Evolutionary conservation across 1,140 invertebrate species (phyloP), one percentile per base, ranked within the genome.

Genomic region (Leptinotarsa defecta): DNA sequence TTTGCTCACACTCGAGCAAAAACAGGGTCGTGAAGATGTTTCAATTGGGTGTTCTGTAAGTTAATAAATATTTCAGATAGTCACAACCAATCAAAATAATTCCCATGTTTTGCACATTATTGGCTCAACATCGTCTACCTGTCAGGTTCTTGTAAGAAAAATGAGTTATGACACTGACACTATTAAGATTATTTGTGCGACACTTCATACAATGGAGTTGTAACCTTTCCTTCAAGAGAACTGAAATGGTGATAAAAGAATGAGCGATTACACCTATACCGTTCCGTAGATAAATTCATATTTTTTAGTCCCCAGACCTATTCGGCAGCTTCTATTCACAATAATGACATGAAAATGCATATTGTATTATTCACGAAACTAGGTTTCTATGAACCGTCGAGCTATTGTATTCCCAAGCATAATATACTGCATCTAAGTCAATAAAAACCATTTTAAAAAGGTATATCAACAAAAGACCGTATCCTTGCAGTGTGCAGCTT

Each of bases 371-470:
- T 34, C 64, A 11, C 20, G 22, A 65, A 65, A 65, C 64, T 65
- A 27, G 22, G 8, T 65, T 65, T 20, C 64, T 65, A 65, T 20
- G 64, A 22, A 65, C 64, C 64, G 61, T n/a, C 52, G 20, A 13
- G 64, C 27, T 19, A 65, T 65, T 65, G 17, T 65, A 65, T 22
- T 17, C 20, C n/a, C 5, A 22, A 34, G 20, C 20, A 65, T 65
- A 24, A 65, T 65, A 65, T 19, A 65, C 64, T 65, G 27, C 64
- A 27, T 65, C 64, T 65, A 65, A 65, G 64, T 65, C 64, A 65
- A 65, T 65, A 20, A 65, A 43, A 65, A 65, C 20, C 64, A 13
- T 65, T 24, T 34, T 34, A 17, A 65, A 43, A 65, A 65, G 64
- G 64, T 65, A 65, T 22, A 65, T 22, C 64, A 65, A 22, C 20